Conservation (phyloP, 2,113 vertebrate species). For the Gallinago media region DNA sequence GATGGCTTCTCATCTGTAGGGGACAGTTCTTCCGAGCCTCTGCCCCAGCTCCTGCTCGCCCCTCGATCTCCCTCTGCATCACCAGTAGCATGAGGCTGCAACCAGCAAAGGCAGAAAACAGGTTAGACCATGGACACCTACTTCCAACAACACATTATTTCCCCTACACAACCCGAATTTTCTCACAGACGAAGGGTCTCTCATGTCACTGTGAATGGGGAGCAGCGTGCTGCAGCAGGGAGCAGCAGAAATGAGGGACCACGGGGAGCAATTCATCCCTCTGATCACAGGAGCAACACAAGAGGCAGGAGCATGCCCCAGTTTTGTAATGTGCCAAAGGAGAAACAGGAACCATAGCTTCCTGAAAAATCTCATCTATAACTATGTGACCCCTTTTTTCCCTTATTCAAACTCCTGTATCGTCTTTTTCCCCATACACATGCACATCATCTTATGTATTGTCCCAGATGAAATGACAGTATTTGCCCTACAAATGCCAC, state of each 20-base stretch:
- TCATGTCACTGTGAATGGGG: background rate
- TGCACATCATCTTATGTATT: accelerated
- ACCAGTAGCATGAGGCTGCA: background rate
- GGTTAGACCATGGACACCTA: background rate
- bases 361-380: background rate
- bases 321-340: background rate
- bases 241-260: background rate
- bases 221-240: background rate
- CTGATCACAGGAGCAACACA: background rate
- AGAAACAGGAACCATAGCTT: background rate
- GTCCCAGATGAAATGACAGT: background rate
- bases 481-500: background rate
- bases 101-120: background rate
- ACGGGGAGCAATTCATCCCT: accelerated
- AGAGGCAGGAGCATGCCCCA: background rate
- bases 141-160: background rate
- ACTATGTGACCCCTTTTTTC: background rate
- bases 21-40: accelerated
- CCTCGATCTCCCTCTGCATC: background rate
- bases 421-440: background rate
- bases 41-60: background rate
- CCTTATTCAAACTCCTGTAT: background rate
- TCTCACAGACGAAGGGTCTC: background rate
- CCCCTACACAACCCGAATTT: background rate
- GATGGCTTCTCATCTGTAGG: background rate